Conservation (phyloP, 2,797 vertebrate genomes). For the Oreochromis mossambicus region DNA sequence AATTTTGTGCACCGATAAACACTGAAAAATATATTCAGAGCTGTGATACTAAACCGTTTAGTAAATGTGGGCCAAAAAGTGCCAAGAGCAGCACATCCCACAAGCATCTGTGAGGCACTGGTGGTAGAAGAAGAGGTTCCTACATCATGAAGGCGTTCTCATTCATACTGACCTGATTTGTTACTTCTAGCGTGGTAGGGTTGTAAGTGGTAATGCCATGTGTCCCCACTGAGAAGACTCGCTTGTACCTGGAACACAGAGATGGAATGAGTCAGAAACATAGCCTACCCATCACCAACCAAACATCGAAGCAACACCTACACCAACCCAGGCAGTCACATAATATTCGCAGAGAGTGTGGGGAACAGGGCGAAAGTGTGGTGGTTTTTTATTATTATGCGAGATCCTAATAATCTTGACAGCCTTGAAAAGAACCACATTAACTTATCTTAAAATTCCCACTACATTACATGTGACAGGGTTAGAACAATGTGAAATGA, state of each 20-base stretch:
- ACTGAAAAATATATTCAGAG: neutral
- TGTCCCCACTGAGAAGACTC: conserved; percentile 96
- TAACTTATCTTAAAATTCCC: neutral
- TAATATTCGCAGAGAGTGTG: neutral
- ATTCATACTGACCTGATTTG: conserved; percentile 89
- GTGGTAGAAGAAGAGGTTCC: neutral
- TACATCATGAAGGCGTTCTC: neutral
- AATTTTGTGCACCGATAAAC: neutral
- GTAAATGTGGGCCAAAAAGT: neutral
- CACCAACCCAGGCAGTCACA: neutral
- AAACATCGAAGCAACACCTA: neutral
- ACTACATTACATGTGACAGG: neutral
- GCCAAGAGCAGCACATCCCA: neutral
- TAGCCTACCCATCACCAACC: neutral
- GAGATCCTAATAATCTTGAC: neutral
- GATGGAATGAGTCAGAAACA: conserved; percentile 36
- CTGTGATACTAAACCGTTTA: neutral
- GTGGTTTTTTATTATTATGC: neutral
- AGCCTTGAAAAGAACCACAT: neutral
- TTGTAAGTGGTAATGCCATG: conserved; percentile 98
- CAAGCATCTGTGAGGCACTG: neutral
- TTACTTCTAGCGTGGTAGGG: conserved; percentile 95
- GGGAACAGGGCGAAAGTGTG: neutral
- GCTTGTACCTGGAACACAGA: conserved; percentile 86
- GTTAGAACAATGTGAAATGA: neutral